phyloP scores from a whole-genome alignment of 2,797 vertebrate species.

The Cossypha caffra region DNA sequence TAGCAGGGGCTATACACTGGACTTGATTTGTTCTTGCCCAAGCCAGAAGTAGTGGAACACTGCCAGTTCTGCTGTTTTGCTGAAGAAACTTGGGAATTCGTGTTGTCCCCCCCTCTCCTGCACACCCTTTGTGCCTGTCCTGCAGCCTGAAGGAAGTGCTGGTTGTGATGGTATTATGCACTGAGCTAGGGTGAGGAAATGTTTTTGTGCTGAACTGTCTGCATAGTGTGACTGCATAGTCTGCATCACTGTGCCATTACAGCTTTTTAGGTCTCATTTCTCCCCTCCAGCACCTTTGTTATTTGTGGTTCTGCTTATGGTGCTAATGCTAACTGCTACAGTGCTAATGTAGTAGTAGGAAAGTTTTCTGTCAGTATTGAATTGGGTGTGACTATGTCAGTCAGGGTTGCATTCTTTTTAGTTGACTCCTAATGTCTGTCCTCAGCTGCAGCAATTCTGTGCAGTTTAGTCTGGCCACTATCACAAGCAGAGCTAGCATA shows the following conservation, averaged over 20 bases:
- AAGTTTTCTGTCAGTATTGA: neutral
- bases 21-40: neutral
- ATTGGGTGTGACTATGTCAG: neutral
- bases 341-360: neutral
- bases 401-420: neutral
- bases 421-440: neutral
- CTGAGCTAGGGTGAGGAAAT: neutral
- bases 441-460: neutral
- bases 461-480: neutral
- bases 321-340: neutral
- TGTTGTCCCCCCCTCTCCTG: neutral
- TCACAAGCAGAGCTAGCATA: neutral
- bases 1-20: neutral
- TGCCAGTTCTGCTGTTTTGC: neutral
- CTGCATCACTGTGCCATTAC: neutral
- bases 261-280: neutral
- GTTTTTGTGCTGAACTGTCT: neutral
- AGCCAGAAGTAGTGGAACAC: neutral
- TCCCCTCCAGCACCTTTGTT: neutral
- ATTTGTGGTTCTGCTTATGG: neutral
- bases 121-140: neutral
- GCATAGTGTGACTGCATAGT: neutral
- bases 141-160: neutral
- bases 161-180: fast-evolving
- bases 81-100: neutral